phyloP scores from a whole-genome alignment of 1,140 invertebrate genomes.

The Hycleus cichorii region DNA sequence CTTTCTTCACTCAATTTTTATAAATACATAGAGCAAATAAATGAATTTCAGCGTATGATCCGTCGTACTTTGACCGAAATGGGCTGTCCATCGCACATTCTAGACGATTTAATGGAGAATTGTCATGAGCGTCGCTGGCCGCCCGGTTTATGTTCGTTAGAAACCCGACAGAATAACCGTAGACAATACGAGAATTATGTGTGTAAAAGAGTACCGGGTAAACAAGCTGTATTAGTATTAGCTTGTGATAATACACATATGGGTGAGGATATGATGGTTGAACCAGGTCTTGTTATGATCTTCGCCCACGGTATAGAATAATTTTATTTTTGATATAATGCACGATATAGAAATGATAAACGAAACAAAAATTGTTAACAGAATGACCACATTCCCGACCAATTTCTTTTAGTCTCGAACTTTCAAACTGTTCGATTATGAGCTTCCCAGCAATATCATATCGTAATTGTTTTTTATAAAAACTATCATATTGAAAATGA shows the following conservation, averaged over 20 bases:
- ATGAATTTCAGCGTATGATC: slow-evolving; percentile 73
- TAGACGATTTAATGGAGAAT: slow-evolving; percentile 94
- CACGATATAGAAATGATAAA: slow-evolving; percentile 16
- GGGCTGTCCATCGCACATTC: slow-evolving; percentile 84
- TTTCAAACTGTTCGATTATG: no score
- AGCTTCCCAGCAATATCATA: slow-evolving; percentile 18
- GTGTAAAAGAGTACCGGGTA: slow-evolving; percentile 88
- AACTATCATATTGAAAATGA: no score
- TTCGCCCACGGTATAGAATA: slow-evolving; percentile 95
- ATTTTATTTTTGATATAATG: slow-evolving; percentile 22
- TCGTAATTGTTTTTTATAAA: background rate
- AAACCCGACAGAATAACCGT: slow-evolving; percentile 88
- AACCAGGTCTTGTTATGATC: slow-evolving; percentile 97
- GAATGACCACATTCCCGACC: no score
- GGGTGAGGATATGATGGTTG: slow-evolving; percentile 90
- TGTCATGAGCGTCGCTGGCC: slow-evolving; percentile 95
- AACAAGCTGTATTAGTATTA: slow-evolving; percentile 90
- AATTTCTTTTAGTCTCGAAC: no score
- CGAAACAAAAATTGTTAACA: slow-evolving; percentile 2
- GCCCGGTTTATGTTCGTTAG: slow-evolving; percentile 80
- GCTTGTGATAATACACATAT: slow-evolving; percentile 93
- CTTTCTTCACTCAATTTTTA: background rate
- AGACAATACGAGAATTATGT: slow-evolving; percentile 90
- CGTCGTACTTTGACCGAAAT: slow-evolving; percentile 86
- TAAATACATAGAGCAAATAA: background rate